These are phyloP conservation scores for Drosophila arizonae DNA, from an alignment of 1,140 invertebrate genomes.

Conservation along the genomic window DNA sequence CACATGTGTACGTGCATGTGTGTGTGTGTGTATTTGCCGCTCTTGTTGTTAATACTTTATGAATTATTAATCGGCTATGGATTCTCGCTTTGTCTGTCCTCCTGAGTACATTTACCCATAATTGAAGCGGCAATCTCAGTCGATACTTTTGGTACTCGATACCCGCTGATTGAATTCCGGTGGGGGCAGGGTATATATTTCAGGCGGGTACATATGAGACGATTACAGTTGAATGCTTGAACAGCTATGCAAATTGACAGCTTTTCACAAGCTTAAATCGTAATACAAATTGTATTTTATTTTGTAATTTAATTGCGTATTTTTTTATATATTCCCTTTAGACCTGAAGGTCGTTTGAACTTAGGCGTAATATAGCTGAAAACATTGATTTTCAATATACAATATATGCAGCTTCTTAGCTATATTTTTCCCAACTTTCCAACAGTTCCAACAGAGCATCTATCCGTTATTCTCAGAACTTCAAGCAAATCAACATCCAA, in stretches of 20 bases:
- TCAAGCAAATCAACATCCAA: too few species aligned
- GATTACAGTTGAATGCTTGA: not conserved
- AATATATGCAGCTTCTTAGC: too few species aligned
- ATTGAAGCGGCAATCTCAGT: conserved; percentile 36
- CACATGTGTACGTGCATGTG: conserved; percentile 26
- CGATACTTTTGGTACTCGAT: conserved; percentile 37
- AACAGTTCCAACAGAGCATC: too few species aligned
- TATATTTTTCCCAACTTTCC: too few species aligned
- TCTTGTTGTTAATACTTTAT: conserved; percentile 43
- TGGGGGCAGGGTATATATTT: too few species aligned
- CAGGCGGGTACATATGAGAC: not conserved
- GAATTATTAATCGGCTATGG: conserved; percentile 65
- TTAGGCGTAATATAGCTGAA: too few species aligned
- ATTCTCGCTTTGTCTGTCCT: conserved; percentile 39
- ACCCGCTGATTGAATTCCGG: conserved; percentile 2
- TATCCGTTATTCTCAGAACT: too few species aligned
- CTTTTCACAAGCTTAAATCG: conserved; percentile 1
- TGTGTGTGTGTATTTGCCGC: conserved; percentile 14
- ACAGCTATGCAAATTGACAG: conserved; percentile 12
- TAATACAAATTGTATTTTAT: too few species aligned
- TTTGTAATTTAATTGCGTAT: not conserved
- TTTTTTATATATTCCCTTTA: conserved; percentile 10
- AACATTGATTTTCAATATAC: too few species aligned
- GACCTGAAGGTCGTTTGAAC: too few species aligned
- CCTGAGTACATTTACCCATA: conserved; percentile 60